phyloP scores from a whole-genome alignment of 2,797 vertebrate genomes.

The Masticophis lateralis region DNA sequence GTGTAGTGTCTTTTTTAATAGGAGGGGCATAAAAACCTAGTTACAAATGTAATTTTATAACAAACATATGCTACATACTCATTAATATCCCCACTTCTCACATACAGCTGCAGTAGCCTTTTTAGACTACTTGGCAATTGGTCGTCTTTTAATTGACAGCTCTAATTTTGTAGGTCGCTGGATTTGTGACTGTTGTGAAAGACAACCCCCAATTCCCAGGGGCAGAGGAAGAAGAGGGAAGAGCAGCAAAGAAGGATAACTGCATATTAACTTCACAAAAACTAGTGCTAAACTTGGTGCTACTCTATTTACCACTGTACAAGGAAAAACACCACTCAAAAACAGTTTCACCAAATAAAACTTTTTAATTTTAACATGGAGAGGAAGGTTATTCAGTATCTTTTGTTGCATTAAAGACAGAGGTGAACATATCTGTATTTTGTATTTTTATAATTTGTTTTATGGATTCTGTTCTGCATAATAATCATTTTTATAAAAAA shows the following conservation, averaged over 20 bases:
- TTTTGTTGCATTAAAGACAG: conserved; percentile 21
- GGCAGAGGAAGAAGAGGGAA: conserved; percentile 86
- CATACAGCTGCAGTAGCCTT: not conserved
- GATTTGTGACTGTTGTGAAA: conserved; percentile 94
- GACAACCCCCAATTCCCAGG: conserved; percentile 82
- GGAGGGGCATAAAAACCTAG: not conserved
- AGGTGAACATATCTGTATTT: not conserved
- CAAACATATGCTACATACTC: not conserved
- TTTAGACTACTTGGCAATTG: conserved; percentile 28
- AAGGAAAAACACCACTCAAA: conserved; percentile 64
- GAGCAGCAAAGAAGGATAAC: conserved; percentile 86
- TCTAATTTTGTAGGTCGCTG: conserved; percentile 86
- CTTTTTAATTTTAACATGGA: conserved; percentile 60
- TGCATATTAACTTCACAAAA: conserved; percentile 61
- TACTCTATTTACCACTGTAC: conserved; percentile 66
- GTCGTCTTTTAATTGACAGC: conserved; percentile 60
- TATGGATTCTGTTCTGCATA: conserved; percentile 32
- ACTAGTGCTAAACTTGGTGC: conserved; percentile 69
- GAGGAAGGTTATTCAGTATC: conserved; percentile 26
- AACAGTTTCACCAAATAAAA: conserved; percentile 72
- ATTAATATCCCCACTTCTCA: not conserved
- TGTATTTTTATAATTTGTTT: not conserved
- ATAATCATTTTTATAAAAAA: conserved; percentile 46
- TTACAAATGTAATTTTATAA: not conserved
- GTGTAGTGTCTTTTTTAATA: not conserved